phyloP scores from a whole-genome alignment of 2,888 invertebrate genomes.

The Chironomus riparius region DNA sequence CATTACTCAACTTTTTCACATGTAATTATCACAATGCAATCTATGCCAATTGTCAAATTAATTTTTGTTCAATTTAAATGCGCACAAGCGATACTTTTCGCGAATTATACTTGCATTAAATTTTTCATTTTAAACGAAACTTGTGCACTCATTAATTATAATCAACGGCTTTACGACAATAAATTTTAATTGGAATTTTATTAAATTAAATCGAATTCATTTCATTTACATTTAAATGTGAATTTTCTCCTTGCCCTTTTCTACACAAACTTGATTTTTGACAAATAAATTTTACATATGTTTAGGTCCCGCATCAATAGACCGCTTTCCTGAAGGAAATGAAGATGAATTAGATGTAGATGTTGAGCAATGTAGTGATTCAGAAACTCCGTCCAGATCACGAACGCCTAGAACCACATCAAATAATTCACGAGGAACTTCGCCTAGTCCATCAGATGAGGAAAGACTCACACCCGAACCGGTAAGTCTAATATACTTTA shows the following conservation, averaged over 20 bases:
- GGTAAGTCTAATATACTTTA: slow-evolving; percentile 32
- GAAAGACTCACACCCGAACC: slow-evolving; percentile 43
- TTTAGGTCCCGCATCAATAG: slow-evolving; percentile 41
- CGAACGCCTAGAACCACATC: slow-evolving; percentile 33
- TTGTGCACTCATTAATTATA: background rate
- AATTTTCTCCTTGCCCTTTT: background rate
- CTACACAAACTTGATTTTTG: background rate
- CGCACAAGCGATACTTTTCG: background rate
- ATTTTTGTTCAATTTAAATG: background rate
- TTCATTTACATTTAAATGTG: background rate
- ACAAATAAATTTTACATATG: background rate
- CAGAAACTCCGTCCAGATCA: slow-evolving; percentile 44
- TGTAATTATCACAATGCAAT: background rate
- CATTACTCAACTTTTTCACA: background rate
- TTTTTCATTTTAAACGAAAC: too few species aligned
- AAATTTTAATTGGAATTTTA: background rate
- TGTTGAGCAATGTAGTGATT: slow-evolving; percentile 61
- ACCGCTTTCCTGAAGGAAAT: slow-evolving; percentile 44
- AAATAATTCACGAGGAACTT: slow-evolving; percentile 33
- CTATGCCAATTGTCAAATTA: background rate
- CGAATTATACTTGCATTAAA: background rate
- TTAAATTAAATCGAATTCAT: background rate
- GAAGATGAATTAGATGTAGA: slow-evolving; percentile 63
- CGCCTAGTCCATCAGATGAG: slow-evolving; percentile 40
- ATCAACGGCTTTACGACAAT: background rate